These are phyloP conservation scores for Hymenopus coronatus DNA, from an alignment of 2,888 invertebrate genomes.

Conservation along the genomic window DNA sequence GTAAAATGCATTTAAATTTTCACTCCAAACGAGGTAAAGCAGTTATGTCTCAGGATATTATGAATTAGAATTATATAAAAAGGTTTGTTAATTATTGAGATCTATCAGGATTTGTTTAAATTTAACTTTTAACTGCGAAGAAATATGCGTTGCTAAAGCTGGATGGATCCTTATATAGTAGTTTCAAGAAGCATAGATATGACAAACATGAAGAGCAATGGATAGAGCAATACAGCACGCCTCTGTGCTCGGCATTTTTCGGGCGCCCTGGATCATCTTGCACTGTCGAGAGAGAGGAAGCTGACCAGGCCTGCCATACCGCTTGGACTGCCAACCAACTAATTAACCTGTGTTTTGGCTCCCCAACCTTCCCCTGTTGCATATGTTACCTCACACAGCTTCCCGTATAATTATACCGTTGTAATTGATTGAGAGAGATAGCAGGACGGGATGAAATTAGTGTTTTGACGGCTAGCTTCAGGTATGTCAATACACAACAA, in stretches of 20 bases:
- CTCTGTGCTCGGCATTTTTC: not conserved
- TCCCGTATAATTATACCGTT: conserved; percentile 16
- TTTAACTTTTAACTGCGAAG: too few relatives aligned
- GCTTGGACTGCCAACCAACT: not conserved
- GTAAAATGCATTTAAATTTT: too few relatives aligned
- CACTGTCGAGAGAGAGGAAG: not conserved
- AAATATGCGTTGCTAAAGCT: too few relatives aligned
- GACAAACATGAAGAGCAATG: not conserved
- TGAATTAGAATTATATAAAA: too few relatives aligned
- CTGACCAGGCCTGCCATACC: not conserved
- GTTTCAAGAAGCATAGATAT: not conserved
- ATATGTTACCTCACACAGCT: not conserved
- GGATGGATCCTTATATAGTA: too few relatives aligned
- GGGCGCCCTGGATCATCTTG: not conserved
- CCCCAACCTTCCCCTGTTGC: not conserved
- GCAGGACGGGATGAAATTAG: conserved; percentile 14
- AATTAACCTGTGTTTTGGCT: conserved; percentile 16
- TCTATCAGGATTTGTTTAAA: too few relatives aligned
- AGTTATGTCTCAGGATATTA: too few relatives aligned
- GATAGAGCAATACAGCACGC: not conserved
- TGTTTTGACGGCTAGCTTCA: not conserved
- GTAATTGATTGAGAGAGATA: conserved; percentile 19
- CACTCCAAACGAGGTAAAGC: too few relatives aligned
- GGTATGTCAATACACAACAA: not conserved
- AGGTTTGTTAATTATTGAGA: too few relatives aligned